A percentile compares a stretch with the other conserved stretches of the same genome.
Conservation (phyloP, 1,140 invertebrate genomes). For the Sarcophaga peregrina region DNA sequence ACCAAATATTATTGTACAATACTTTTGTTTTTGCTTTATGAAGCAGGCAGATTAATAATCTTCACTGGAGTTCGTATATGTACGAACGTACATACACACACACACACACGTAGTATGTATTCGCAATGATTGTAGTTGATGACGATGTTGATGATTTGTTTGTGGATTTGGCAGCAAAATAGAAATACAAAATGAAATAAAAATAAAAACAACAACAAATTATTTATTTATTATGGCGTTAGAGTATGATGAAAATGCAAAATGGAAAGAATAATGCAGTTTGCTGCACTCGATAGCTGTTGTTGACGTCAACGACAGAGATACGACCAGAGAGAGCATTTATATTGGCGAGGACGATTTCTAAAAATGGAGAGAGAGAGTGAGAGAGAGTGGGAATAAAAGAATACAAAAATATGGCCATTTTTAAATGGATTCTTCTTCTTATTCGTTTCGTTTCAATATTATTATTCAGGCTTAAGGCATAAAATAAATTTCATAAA, state of each 20-base stretch:
- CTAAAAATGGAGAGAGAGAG: no score
- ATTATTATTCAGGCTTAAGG: constrained; percentile 13
- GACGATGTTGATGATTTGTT: not conserved
- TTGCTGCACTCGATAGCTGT: not conserved
- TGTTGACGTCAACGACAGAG: not conserved
- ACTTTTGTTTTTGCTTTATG: not conserved
- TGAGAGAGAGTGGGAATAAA: no score
- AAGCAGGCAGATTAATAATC: constrained; percentile 6
- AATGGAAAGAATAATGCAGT: not conserved
- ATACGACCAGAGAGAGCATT: no score
- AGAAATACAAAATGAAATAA: not conserved
- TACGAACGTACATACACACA: no score
- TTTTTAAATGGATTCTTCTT: constrained; percentile 11
- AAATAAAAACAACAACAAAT: not conserved
- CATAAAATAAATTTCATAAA: constrained; percentile 11
- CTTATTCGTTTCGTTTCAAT: not conserved
- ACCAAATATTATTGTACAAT: no score
- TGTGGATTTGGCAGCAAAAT: not conserved
- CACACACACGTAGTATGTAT: no score
- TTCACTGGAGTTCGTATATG: not conserved
- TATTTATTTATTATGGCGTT: not conserved
- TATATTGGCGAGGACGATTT: no score
- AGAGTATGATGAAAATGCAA: not conserved
- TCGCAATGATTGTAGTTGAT: no score
- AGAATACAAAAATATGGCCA: not conserved